phyloP scores from a whole-genome alignment of 2,797 vertebrate genomes.

The Propithecus perrieri region DNA sequence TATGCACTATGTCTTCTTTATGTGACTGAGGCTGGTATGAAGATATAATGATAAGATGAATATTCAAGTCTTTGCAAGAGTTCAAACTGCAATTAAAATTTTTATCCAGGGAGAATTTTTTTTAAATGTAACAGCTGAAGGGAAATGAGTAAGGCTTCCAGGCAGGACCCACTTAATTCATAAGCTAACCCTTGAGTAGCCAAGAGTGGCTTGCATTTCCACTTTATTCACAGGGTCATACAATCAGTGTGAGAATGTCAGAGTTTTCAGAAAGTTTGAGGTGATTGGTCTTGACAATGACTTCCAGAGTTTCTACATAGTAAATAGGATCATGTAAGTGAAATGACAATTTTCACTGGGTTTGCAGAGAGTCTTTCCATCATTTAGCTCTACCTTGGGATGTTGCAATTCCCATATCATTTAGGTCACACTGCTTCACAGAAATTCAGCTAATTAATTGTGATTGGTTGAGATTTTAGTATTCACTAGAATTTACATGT shows the following conservation, averaged over 20 bases:
- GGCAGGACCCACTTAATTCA: background rate
- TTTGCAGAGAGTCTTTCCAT: constrained; percentile 47
- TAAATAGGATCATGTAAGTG: constrained; percentile 64
- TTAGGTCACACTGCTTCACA: constrained; percentile 56
- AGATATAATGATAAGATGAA: constrained; percentile 1
- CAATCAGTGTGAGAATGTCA: constrained; percentile 44
- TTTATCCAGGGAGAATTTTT: background rate
- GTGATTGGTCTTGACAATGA: constrained; percentile 71
- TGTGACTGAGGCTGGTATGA: background rate
- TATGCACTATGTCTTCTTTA: background rate
- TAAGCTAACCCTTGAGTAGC: background rate
- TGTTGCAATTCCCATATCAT: constrained; percentile 37
- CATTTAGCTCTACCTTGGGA: constrained; percentile 57
- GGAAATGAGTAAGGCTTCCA: background rate
- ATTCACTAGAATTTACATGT: constrained; percentile 55
- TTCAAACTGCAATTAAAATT: background rate
- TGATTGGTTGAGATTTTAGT: constrained; percentile 64
- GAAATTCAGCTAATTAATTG: constrained; percentile 69
- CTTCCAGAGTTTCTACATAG: constrained; percentile 49
- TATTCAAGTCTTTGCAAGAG: background rate
- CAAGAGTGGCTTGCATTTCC: background rate
- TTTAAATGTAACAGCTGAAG: background rate
- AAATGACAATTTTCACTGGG: constrained; percentile 66
- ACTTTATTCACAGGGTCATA: background rate
- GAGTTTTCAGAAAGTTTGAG: constrained; percentile 47